phyloP scores from a whole-genome alignment of 2,888 invertebrate species.

The Eremobia ochroleuca region DNA sequence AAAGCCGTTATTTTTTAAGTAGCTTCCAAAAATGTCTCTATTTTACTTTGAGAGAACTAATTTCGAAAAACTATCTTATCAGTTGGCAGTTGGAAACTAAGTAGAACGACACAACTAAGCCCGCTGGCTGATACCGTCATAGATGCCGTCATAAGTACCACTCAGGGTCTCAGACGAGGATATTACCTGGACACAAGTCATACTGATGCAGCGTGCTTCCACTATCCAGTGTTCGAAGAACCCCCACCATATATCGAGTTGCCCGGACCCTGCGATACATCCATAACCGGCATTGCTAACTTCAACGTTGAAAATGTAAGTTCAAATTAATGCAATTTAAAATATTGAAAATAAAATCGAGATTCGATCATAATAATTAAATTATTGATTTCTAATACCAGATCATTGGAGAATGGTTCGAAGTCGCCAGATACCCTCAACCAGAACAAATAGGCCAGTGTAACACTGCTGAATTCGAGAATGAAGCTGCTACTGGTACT shows the following conservation, averaged over 20 bases:
- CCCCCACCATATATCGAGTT: constrained; percentile 31
- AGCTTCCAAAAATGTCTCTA: not conserved
- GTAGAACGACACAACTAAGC: constrained; percentile 75
- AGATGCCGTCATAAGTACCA: constrained; percentile 71
- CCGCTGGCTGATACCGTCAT: constrained; percentile 71
- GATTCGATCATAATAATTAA: not conserved
- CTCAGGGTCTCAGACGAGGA: constrained; percentile 79
- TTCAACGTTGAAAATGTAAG: constrained; percentile 31
- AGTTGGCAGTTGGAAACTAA: constrained; percentile 87
- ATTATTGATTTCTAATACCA: constrained; percentile 49
- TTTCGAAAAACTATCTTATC: constrained; percentile 33
- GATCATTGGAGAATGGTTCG: constrained; percentile 91
- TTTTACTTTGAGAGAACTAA: not conserved
- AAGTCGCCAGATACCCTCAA: constrained; percentile 92
- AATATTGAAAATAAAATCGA: not conserved
- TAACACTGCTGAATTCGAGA: constrained; percentile 89
- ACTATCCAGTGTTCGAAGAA: constrained; percentile 33
- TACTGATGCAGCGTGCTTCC: constrained; percentile 69
- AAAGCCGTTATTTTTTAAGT: constrained; percentile 38
- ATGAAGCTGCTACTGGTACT: constrained; percentile 59
- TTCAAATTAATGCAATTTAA: not conserved
- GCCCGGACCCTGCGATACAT: constrained; percentile 30
- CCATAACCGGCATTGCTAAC: constrained; percentile 27
- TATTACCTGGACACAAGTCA: constrained; percentile 82
- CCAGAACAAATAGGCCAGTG: constrained; percentile 92